A percentile compares a stretch with the other conserved stretches of the same genome.
Conservation (phyloP, 1,140 invertebrate species). For the Conus betulinus region DNA sequence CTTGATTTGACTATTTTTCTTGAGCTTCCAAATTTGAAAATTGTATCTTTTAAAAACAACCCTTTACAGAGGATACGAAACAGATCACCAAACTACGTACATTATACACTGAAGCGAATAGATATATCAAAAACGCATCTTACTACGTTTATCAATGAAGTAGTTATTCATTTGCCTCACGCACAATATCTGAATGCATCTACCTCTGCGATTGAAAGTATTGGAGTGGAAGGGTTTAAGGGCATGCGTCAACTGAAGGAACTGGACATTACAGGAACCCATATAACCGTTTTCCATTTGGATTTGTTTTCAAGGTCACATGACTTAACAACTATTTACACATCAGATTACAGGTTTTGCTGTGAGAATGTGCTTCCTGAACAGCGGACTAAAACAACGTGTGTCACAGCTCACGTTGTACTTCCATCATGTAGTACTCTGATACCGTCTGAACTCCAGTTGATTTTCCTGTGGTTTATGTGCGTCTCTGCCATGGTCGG, state of each 20-base stretch:
- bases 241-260: neutral
- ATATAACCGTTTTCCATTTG: too few species aligned
- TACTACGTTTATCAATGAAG: neutral
- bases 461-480: too few species aligned
- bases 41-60: neutral
- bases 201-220: neutral
- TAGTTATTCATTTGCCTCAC: neutral
- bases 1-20: neutral
- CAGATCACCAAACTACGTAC: neutral
- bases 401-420: too few species aligned
- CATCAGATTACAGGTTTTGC: too few species aligned
- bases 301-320: too few species aligned
- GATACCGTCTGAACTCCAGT: too few species aligned
- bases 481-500: too few species aligned
- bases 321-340: too few species aligned
- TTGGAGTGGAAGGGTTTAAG: neutral
- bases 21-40: neutral
- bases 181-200: neutral
- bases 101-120: neutral
- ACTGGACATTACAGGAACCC: too few species aligned
- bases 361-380: too few species aligned
- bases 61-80: neutral
- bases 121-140: neutral
- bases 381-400: too few species aligned
- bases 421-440: too few species aligned